A percentile compares a stretch with the other conserved stretches of the same genome.
Evolutionary conservation across 2,113 vertebrate species (phyloP).

Genomic region (Lampris megalopsis): DNA sequence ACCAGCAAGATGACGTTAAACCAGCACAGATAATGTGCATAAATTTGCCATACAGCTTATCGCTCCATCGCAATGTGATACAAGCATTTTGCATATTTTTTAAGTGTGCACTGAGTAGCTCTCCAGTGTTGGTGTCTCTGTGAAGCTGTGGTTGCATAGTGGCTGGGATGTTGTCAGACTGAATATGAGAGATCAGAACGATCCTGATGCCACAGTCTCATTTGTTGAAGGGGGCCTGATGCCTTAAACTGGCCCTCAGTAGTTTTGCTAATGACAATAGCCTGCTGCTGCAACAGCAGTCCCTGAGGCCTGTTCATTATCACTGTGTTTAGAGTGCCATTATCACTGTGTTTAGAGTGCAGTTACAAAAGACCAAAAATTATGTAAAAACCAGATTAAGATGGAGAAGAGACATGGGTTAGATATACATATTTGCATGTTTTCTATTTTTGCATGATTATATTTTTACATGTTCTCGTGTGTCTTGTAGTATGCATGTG

Average conservation of each 20-base stretch:
- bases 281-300: constrained; percentile 63
- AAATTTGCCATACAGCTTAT: no score
- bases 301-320: constrained; percentile 68
- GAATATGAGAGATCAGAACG: constrained; percentile 21
- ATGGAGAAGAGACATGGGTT: not conserved
- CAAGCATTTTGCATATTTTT: no score
- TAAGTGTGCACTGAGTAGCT: not conserved
- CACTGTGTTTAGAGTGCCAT: constrained; percentile 48
- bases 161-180: constrained; percentile 4
- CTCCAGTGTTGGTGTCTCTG: not conserved
- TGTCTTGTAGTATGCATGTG: constrained; percentile 15
- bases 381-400: constrained; percentile 48
- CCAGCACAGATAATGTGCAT: no score
- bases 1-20: no score
- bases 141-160: not conserved
- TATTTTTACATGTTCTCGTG: constrained; percentile 6
- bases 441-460: not conserved
- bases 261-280: constrained; percentile 68
- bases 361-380: constrained; percentile 28
- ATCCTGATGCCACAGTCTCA: constrained; percentile 14
- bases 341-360: constrained; percentile 23
- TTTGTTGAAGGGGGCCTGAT: constrained; percentile 25
- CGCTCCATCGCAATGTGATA: no score
- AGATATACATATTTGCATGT: not conserved
- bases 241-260: constrained; percentile 44